Evolutionary conservation across 2,113 vertebrate genomes (phyloP).

Genomic region (Rhinopomastus cyanomelas): DNA sequence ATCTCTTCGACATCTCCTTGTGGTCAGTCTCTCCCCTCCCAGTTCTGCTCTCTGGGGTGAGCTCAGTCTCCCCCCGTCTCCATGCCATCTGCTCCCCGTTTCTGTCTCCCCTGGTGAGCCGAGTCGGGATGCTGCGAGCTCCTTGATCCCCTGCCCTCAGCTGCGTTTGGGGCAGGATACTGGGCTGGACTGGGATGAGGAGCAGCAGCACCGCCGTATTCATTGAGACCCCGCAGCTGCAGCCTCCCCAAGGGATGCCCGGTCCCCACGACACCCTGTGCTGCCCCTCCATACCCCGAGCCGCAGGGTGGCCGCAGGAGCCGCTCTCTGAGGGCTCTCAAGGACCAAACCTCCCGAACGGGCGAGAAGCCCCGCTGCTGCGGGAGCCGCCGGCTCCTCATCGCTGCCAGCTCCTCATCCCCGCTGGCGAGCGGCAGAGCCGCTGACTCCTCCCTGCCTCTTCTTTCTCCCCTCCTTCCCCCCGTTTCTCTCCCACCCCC

Average conservation of each 20-base stretch:
- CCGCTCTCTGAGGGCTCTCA: neutral
- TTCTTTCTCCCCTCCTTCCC: neutral
- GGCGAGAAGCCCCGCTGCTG: neutral
- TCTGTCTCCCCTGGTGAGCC: neutral
- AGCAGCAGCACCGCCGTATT: rapidly evolving
- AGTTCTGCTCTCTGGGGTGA: neutral
- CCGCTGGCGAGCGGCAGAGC: neutral
- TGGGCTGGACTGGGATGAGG: rapidly evolving
- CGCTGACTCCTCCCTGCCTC: conserved; percentile 41
- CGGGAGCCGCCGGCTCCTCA: neutral
- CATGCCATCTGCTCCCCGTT: neutral
- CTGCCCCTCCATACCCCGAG: neutral
- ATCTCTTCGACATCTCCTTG: neutral
- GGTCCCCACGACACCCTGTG: neutral
- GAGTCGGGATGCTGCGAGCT: neutral
- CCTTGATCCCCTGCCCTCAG: neutral
- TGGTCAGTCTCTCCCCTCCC: neutral
- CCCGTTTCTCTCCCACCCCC: conserved; percentile 36
- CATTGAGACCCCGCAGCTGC: rapidly evolving
- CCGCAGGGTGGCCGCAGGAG: neutral
- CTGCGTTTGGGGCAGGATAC: rapidly evolving
- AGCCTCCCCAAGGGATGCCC: rapidly evolving
- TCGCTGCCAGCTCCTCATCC: neutral
- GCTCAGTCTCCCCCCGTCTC: neutral
- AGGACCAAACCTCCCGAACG: neutral